These are phyloP conservation scores for Mythimna vitellina DNA, from an alignment of 2,888 invertebrate species.

Conservation along the genomic window DNA sequence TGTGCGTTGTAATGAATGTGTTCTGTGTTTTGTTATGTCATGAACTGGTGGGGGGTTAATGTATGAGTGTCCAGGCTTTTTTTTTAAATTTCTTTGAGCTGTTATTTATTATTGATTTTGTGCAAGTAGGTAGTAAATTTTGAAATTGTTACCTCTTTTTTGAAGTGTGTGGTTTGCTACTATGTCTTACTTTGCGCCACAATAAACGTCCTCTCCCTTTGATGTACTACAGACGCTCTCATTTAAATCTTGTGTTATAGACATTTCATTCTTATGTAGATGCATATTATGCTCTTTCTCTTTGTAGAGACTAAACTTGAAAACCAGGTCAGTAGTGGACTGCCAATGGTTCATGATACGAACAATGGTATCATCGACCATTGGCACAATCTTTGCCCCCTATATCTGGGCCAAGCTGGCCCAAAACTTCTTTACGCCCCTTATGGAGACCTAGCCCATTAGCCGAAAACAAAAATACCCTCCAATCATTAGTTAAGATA, in stretches of 20 bases:
- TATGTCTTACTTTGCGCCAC: neutral
- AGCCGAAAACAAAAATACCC: neutral
- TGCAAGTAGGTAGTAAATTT: neutral
- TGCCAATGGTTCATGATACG: too few relatives aligned
- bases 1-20: conserved; percentile 37
- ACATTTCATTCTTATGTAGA: too few relatives aligned
- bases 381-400: neutral
- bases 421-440: neutral
- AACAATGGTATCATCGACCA: neutral
- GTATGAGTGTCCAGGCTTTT: conserved; percentile 28
- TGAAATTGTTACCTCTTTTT: conserved; percentile 3
- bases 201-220: neutral
- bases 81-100: neutral
- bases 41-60: conserved; percentile 28
- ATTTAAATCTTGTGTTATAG: neutral
- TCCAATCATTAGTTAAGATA: neutral
- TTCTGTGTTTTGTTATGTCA: conserved; percentile 41
- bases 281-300: too few relatives aligned
- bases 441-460: too few relatives aligned
- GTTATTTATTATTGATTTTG: conserved; percentile 29
- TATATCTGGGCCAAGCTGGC: neutral
- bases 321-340: too few relatives aligned
- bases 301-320: too few relatives aligned
- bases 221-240: neutral
- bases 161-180: neutral